Percentiles rank a stretch among this genome's conserved stretches.
Evolutionary conservation across 1,140 invertebrate genomes (phyloP).

Genomic region (Spodoptera litura): DNA sequence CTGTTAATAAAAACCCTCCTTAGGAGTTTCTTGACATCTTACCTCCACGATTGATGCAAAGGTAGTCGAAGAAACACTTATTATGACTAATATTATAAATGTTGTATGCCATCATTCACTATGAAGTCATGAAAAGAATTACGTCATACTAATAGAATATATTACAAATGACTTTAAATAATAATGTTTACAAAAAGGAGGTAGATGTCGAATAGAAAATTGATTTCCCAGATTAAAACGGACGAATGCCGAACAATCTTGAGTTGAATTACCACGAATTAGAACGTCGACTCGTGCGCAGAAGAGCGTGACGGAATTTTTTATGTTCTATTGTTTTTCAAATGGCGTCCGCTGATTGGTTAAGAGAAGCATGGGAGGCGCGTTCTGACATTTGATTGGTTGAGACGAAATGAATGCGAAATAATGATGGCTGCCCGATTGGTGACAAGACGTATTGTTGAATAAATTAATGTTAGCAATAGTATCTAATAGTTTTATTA

Average conservation of each 20-base stretch:
- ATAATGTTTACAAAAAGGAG: background rate
- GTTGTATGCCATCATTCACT: background rate
- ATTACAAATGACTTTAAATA: background rate
- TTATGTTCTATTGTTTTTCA: conserved; percentile 85
- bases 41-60: too few relatives aligned
- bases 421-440: conserved; percentile 79
- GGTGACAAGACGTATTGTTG: conserved; percentile 77
- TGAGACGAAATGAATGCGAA: conserved; percentile 74
- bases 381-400: conserved; percentile 69
- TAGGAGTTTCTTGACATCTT: too few relatives aligned
- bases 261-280: conserved; percentile 56
- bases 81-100: too few relatives aligned
- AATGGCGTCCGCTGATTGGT: conserved; percentile 72
- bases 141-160: conserved; percentile 3
- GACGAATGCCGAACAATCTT: conserved; percentile 38
- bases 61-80: too few relatives aligned
- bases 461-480: conserved; percentile 73
- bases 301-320: conserved; percentile 77
- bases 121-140: background rate
- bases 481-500: conserved; percentile 48
- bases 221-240: conserved; percentile 38
- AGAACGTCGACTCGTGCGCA: conserved; percentile 68
- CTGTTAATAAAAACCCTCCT: too few relatives aligned
- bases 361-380: conserved; percentile 67
- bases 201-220: conserved; percentile 33